phyloP scores from a whole-genome alignment of 2,113 vertebrate species.

The Struthidea cinerea region DNA sequence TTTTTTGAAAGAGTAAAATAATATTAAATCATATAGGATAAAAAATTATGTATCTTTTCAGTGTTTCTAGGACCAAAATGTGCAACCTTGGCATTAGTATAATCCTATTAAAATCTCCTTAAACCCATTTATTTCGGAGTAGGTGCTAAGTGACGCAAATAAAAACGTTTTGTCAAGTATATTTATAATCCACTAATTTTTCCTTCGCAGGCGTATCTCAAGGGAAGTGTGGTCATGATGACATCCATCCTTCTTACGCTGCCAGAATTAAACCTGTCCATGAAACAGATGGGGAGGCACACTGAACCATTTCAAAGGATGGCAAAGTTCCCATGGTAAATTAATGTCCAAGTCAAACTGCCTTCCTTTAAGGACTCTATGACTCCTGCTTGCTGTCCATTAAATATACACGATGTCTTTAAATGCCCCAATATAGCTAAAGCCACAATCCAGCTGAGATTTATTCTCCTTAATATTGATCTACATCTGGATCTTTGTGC shows the following conservation, averaged over 20 bases:
- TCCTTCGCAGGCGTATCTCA: neutral
- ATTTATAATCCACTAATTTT: neutral
- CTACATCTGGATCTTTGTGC: neutral
- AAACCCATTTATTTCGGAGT: neutral
- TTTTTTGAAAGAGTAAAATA: neutral
- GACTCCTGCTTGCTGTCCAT: neutral
- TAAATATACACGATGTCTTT: neutral
- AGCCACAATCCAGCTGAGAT: neutral
- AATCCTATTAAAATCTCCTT: neutral
- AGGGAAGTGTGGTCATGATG: neutral
- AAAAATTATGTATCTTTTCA: neutral
- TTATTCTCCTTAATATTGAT: neutral
- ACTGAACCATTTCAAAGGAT: neutral
- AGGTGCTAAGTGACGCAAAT: neutral
- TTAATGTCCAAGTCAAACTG: neutral
- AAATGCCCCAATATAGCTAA: neutral
- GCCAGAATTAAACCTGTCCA: slow-evolving; percentile 1
- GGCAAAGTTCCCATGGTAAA: neutral
- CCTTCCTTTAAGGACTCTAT: neutral
- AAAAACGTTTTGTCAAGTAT: neutral
- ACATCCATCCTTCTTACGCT: neutral
- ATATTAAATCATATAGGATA: neutral
- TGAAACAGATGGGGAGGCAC: neutral
- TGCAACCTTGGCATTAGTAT: neutral
- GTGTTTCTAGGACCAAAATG: neutral